Base-by-base conservation (phyloP, 2,888 invertebrate genomes). In the Diaprepes abbreviatus region DNA sequence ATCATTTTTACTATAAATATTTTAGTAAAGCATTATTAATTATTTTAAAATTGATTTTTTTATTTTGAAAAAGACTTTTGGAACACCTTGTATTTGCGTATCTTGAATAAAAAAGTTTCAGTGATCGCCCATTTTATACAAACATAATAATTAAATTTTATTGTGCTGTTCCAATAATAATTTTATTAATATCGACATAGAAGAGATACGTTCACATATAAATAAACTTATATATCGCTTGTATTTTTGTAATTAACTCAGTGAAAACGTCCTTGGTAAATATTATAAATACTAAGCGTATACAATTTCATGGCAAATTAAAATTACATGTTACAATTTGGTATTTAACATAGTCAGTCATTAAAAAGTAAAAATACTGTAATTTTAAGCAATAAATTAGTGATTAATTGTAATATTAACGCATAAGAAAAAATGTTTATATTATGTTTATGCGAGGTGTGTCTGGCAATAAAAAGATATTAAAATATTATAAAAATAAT, bases 241-340 rank as follows among this genome's bases (percentile, higher is more conserved):
- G 3, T 24, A 24, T 24, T 43, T 43, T 43, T 3, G 10, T 28
- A 48, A 48, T 48, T 28, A 48, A 28, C 6, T 48, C 12, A 14
- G 14, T 10, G 10, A 24, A 52, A 38, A 55, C 31, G 62, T 38
- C 62, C 62, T 62, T 62, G 62, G 28, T 62, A 21, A 35, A 48
- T 17, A 60, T 45, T 48, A 50, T 33, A 62, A 58, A 14, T 62
- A 16, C 7, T 38, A 38, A 60, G 48, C 19, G 35, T 33, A 33
- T 59, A 59, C 43, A 45, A 24, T 60, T 60, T 60, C 45, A 35
- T 21, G 45, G 55, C 33, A 55, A 64, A 64, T 55, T 55, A 48
- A 65, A 58, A 65, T 65, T 58, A 58, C 28, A 58, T 58, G 48
- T 58, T 65, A 65, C 48, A 65, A 58, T 57, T 58, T 57, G 28